Conservation (phyloP, 1,140 invertebrate species). For the Callitettix versicolor region DNA sequence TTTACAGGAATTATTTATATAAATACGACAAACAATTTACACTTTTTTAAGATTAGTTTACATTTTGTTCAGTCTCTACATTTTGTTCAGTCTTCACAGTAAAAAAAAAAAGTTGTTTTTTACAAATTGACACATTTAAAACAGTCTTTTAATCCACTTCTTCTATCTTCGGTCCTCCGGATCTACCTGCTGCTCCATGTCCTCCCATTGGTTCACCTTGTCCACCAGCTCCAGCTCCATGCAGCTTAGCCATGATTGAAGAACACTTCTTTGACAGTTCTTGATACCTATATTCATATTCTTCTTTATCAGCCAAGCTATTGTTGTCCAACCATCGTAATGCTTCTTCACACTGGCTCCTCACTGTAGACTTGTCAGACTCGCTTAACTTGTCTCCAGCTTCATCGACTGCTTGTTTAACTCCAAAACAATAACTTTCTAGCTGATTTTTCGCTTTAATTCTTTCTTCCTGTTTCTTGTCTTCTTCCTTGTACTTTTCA, state of each 20-base stretch:
- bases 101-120: too few relatives aligned
- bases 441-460: conserved; percentile 79
- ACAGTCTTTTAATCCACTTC: conserved; percentile 47
- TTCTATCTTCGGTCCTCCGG: conserved; percentile 53
- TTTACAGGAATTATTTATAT: too few relatives aligned
- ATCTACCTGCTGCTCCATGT: conserved; percentile 29
- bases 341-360: conserved; percentile 36
- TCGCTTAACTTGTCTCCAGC: conserved; percentile 29
- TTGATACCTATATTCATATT: conserved; percentile 63
- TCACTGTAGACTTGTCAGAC: conserved; percentile 31
- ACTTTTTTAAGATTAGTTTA: too few relatives aligned
- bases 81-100: too few relatives aligned
- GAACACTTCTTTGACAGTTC: conserved; percentile 57
- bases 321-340: conserved; percentile 44
- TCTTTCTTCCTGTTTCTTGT: conserved; percentile 78
- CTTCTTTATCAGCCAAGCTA: conserved; percentile 56
- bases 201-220: conserved; percentile 30
- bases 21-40: too few relatives aligned
- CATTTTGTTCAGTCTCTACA: too few relatives aligned
- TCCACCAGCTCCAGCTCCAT: conserved; percentile 28
- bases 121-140: too few relatives aligned
- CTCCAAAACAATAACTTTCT: conserved; percentile 59
- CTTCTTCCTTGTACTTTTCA: conserved; percentile 84
- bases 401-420: conserved; percentile 44
- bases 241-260: conserved; percentile 66